Conservation (phyloP, 2,888 invertebrate genomes). For the Drosophila fungiperda region DNA sequence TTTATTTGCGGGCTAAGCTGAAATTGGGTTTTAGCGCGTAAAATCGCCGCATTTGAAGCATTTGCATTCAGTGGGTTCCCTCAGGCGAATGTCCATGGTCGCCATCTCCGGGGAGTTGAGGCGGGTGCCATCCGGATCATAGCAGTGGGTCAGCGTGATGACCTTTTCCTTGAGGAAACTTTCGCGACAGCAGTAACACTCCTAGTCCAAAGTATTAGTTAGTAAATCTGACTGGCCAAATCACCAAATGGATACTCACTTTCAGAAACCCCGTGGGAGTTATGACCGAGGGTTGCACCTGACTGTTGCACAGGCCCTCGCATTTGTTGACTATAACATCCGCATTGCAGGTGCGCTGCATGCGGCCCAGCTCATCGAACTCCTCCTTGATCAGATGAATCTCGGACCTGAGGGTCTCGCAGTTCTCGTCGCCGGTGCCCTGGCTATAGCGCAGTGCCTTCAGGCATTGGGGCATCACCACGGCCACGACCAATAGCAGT, state of each 20-base stretch:
- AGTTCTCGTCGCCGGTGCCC: constrained; percentile 88
- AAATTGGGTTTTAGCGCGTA: constrained; percentile 87
- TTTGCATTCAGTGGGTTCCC: constrained; percentile 95
- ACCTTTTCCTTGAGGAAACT: constrained; percentile 92
- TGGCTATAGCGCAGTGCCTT: constrained; percentile 78
- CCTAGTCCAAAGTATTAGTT: constrained; percentile 85
- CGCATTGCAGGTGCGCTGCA: constrained; percentile 94
- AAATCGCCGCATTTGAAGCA: constrained; percentile 96
- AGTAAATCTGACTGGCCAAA: neutral
- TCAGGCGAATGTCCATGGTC: constrained; percentile 92
- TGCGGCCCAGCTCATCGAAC: constrained; percentile 93
- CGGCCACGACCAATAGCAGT: constrained; percentile 56
- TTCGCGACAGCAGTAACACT: constrained; percentile 96
- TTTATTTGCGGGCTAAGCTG: constrained; percentile 38
- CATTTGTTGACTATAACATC: constrained; percentile 96
- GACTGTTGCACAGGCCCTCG: constrained; percentile 96
- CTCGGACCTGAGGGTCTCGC: constrained; percentile 94
- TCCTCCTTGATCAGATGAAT: constrained; percentile 97
- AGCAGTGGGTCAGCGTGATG: constrained; percentile 93
- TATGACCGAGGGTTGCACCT: constrained; percentile 95
- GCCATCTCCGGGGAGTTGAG: constrained; percentile 89
- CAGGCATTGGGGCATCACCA: constrained; percentile 52
- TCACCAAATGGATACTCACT: constrained; percentile 60
- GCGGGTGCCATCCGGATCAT: constrained; percentile 93
- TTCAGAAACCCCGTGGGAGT: constrained; percentile 95